These are phyloP conservation scores for Pantelozetes paolii DNA, from an alignment of 2,888 invertebrate species.

Conservation along the genomic window DNA sequence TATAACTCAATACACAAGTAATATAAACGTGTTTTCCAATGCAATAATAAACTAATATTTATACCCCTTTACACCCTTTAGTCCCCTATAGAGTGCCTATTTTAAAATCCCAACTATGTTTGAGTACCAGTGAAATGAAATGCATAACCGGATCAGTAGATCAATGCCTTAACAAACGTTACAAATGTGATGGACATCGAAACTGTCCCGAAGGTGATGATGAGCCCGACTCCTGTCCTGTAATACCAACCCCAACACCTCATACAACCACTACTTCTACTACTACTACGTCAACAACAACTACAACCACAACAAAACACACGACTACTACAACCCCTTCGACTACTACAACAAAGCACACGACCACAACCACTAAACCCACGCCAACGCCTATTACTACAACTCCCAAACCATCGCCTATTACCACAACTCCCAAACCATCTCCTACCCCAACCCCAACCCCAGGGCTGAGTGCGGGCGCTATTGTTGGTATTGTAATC, in stretches of 20 bases:
- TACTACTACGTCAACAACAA: background rate
- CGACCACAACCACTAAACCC: background rate
- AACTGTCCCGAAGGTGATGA: conserved; percentile 11
- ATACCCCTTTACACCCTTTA: background rate
- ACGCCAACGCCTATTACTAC: background rate
- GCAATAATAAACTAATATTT: background rate
- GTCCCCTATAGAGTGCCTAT: too few species aligned
- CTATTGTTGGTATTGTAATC: background rate
- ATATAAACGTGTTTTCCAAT: background rate
- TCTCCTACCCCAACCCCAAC: background rate
- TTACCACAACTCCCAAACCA: background rate
- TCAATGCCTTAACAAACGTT: background rate
- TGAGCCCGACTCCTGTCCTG: background rate
- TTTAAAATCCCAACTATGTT: background rate
- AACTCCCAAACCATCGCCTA: background rate
- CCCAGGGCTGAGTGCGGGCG: background rate
- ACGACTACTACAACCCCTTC: background rate
- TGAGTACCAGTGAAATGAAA: background rate
- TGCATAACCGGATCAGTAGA: background rate
- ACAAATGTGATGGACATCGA: conserved; percentile 3
- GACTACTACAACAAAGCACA: background rate
- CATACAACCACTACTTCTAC: background rate
- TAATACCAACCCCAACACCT: background rate
- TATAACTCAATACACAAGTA: background rate
- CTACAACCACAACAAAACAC: background rate